Evolutionary conservation across 2,888 invertebrate genomes (phyloP).

Genomic region (Tethea ocularis): DNA sequence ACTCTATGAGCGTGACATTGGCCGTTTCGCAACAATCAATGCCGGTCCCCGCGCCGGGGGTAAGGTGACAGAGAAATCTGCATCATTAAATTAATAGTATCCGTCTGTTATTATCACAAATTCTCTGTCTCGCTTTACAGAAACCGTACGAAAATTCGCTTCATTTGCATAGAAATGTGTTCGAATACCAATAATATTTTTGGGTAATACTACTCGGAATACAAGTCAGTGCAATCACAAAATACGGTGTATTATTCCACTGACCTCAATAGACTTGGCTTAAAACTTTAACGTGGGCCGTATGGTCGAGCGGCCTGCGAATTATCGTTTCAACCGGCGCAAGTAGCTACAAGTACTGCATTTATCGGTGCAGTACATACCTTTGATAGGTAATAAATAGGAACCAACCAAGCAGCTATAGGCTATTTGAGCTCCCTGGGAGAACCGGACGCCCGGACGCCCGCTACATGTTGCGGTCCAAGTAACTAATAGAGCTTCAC

Average conservation of each 20-base stretch:
- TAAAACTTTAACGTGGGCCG: constrained; percentile 11
- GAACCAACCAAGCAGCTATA: constrained; percentile 17
- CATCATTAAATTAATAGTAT: background rate
- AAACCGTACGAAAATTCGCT: background rate
- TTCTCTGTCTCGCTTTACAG: background rate
- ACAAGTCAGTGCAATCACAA: constrained; percentile 32
- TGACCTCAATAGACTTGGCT: constrained; percentile 12
- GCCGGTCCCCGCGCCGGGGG: constrained; percentile 14
- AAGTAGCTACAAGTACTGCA: background rate
- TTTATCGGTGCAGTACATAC: background rate
- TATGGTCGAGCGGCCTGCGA: background rate
- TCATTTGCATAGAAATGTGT: constrained; percentile 8
- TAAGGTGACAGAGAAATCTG: constrained; percentile 6
- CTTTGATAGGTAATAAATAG: constrained; percentile 24
- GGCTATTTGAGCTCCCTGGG: constrained; percentile 20
- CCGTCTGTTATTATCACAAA: background rate
- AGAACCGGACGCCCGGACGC: constrained; percentile 26
- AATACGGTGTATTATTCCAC: constrained; percentile 17
- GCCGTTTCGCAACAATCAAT: constrained; percentile 26
- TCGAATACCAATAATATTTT: constrained; percentile 9
- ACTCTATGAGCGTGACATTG: constrained; percentile 38
- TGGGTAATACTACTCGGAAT: constrained; percentile 24
- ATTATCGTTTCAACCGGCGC: background rate
- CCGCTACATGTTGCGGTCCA: constrained; percentile 23
- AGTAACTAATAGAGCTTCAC: background rate